Conservation (phyloP, 2,888 invertebrate genomes). For the Dolichomitus sp. region DNA sequence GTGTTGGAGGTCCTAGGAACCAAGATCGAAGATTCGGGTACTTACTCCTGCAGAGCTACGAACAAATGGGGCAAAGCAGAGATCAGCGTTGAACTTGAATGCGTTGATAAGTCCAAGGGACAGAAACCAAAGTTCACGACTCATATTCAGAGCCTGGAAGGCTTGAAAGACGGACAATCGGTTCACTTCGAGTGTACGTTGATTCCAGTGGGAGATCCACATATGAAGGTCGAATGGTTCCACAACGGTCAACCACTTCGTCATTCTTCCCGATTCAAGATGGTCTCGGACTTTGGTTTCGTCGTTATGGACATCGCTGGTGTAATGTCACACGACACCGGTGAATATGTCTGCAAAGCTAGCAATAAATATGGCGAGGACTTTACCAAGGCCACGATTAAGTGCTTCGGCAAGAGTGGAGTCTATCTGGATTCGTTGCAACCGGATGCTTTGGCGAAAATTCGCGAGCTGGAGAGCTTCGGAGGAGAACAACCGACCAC, state of each 20-base stretch:
- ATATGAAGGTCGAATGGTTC: constrained; percentile 98
- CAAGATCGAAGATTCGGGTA: constrained; percentile 96
- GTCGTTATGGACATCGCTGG: constrained; percentile 98
- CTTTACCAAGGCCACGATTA: constrained; percentile 94
- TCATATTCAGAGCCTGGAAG: constrained; percentile 94
- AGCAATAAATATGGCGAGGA: constrained; percentile 97
- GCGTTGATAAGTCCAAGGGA: constrained; percentile 94
- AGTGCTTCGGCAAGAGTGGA: constrained; percentile 94
- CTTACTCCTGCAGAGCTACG: constrained; percentile 95
- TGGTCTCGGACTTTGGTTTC: constrained; percentile 98
- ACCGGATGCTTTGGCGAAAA: constrained; percentile 95
- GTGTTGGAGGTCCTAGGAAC: constrained; percentile 98
- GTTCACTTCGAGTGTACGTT: constrained; percentile 98
- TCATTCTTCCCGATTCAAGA: constrained; percentile 96
- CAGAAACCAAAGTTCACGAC: constrained; percentile 96
- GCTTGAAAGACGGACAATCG: constrained; percentile 96
- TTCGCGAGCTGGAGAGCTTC: constrained; percentile 93
- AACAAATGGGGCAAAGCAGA: constrained; percentile 96
- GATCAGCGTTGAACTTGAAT: constrained; percentile 93
- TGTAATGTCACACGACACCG: constrained; percentile 96
- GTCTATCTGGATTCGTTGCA: constrained; percentile 96
- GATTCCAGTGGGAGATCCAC: constrained; percentile 97
- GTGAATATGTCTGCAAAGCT: constrained; percentile 97
- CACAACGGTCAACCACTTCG: constrained; percentile 96
- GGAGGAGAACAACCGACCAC: constrained; percentile 89